Conservation (phyloP, 2,797 vertebrate species). For the Cephalopachus bancanus region DNA sequence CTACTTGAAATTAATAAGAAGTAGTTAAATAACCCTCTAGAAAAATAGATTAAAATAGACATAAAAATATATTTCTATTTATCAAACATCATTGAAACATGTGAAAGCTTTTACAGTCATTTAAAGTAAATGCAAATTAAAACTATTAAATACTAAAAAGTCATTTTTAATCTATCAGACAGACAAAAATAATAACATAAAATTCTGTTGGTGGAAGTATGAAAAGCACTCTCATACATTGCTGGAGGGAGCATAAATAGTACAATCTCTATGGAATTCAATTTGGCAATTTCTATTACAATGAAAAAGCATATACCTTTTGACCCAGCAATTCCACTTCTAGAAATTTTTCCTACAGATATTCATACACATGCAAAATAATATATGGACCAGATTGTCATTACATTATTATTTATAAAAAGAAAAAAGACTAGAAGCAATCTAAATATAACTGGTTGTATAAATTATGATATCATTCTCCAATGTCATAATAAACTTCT, state of each 20-base stretch:
- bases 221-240: not conserved
- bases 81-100: not conserved
- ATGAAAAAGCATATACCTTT: not conserved
- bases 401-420: not conserved
- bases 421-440: not conserved
- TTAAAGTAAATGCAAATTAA: conserved; percentile 46
- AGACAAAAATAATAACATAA: conserved; percentile 16
- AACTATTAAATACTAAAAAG: not conserved
- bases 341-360: not conserved
- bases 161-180: conserved; percentile 17
- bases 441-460: not conserved
- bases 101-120: not conserved
- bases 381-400: not conserved
- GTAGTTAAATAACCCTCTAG: not conserved
- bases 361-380: not conserved
- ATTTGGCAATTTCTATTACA: not conserved
- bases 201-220: not conserved
- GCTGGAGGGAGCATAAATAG: not conserved
- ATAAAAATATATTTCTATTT: not conserved
- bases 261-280: not conserved
- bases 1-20: not conserved
- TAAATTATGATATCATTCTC: not conserved
- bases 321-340: not conserved
- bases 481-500: not conserved
- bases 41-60: conserved; percentile 40